phyloP scores from a whole-genome alignment of 2,113 vertebrate species.

The Phycodurus eques region DNA sequence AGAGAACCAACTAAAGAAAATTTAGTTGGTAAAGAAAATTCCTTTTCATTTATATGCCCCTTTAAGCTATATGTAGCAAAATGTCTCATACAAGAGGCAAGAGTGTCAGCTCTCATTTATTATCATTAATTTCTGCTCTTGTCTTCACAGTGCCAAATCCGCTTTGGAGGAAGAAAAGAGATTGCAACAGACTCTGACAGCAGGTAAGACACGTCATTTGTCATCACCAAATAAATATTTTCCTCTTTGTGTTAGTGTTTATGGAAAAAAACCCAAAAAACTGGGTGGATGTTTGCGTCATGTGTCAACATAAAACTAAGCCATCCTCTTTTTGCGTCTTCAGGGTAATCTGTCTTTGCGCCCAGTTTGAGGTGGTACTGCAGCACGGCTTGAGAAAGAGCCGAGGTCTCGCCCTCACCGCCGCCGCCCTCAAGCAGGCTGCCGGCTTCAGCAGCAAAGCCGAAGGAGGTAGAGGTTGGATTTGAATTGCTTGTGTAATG shows the following conservation, averaged over 20 bases:
- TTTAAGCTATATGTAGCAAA: background rate
- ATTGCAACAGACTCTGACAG: slow-evolving; percentile 98
- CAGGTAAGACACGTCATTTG: slow-evolving; percentile 73
- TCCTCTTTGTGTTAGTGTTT: background rate
- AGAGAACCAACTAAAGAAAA: no score
- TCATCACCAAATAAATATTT: background rate
- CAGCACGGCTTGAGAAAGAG: slow-evolving; percentile 94
- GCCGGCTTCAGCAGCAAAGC: slow-evolving; percentile 90
- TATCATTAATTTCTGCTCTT: slow-evolving; percentile 20
- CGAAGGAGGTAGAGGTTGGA: slow-evolving; percentile 80
- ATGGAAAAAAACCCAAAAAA: no score
- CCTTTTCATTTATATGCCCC: no score
- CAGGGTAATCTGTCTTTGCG: slow-evolving; percentile 97
- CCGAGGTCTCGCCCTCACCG: slow-evolving; percentile 88
- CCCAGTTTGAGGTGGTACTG: slow-evolving; percentile 92
- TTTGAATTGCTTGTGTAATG: background rate
- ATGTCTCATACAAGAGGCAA: background rate
- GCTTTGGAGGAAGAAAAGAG: slow-evolving; percentile 97
- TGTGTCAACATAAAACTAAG: background rate
- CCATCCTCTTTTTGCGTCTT: slow-evolving; percentile 22
- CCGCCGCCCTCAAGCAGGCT: slow-evolving; percentile 92
- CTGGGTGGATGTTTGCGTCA: no score
- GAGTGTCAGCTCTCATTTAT: slow-evolving; percentile 3
- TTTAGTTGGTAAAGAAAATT: no score
- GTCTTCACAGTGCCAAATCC: slow-evolving; percentile 90